Evolutionary conservation across 2,113 vertebrate species (phyloP).

Genomic region (Micromys minutus): DNA sequence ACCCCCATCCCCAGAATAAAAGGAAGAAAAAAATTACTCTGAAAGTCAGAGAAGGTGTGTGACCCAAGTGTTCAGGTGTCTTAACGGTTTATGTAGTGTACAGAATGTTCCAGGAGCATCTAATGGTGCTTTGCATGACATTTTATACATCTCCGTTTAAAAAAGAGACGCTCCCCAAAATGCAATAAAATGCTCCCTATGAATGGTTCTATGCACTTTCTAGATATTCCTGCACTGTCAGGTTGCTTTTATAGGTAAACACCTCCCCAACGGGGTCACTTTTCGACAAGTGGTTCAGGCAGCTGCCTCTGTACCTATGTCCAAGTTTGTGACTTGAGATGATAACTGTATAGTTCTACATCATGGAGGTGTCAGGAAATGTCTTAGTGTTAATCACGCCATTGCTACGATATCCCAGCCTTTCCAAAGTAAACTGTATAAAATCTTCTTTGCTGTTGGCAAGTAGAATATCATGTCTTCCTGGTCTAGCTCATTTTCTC

Average conservation of each 20-base stretch:
- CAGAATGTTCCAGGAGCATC: background rate
- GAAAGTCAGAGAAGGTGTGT: background rate
- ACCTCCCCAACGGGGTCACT: background rate
- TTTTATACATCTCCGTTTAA: conserved; percentile 33
- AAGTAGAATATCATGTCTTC: background rate
- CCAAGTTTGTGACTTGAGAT: background rate
- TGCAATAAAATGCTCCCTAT: background rate
- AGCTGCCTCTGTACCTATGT: background rate
- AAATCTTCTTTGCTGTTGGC: background rate
- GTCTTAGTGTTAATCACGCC: background rate
- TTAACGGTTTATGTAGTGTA: background rate
- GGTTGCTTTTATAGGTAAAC: conserved; percentile 13
- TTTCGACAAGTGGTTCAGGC: background rate
- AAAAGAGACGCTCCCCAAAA: background rate
- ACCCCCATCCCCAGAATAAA: background rate
- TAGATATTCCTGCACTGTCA: background rate
- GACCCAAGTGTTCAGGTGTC: background rate
- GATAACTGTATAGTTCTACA: background rate
- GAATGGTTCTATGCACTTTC: background rate
- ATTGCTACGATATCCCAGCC: background rate
- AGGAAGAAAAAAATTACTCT: background rate
- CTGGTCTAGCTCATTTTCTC: background rate
- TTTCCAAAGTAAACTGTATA: conserved; percentile 25
- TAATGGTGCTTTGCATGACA: background rate
- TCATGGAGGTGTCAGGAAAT: background rate